Conservation (phyloP, 2,113 vertebrate genomes). For the Chunga burmeisteri region DNA sequence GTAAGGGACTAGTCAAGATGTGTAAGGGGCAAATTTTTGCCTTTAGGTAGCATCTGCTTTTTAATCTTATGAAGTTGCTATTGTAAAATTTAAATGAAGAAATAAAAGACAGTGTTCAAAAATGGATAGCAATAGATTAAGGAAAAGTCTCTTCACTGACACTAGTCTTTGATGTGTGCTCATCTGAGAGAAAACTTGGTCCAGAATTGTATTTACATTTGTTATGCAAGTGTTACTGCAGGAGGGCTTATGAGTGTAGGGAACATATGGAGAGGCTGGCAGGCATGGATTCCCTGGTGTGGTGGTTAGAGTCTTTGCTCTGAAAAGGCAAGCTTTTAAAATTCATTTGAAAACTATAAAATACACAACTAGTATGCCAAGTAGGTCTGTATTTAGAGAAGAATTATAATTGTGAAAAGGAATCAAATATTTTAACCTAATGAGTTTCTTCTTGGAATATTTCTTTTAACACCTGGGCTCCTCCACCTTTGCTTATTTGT, state of each 20-base stretch:
- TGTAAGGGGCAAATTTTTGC: background rate
- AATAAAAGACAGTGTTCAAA: constrained; percentile 18
- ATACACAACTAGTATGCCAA: constrained; percentile 35
- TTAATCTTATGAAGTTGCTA: background rate
- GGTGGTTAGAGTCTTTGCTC: constrained; percentile 52
- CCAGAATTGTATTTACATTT: constrained; percentile 71
- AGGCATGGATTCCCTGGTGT: constrained; percentile 68
- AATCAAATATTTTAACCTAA: constrained; percentile 23
- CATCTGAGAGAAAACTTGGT: constrained; percentile 71
- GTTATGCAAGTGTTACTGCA: constrained; percentile 68
- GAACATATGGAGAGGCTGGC: constrained; percentile 74
- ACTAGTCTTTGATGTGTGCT: constrained; percentile 69
- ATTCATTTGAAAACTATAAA: constrained; percentile 68
- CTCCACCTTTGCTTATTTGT: background rate
- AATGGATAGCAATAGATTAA: constrained; percentile 47
- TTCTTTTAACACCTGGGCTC: background rate
- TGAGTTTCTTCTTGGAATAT: background rate
- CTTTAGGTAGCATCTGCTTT: background rate
- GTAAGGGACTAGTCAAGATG: background rate
- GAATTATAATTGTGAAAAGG: constrained; percentile 1
- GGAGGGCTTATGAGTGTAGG: constrained; percentile 48
- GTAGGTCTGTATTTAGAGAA: constrained; percentile 58
- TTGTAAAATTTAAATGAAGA: constrained; percentile 50
- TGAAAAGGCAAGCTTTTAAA: constrained; percentile 66
- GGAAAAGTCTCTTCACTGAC: constrained; percentile 55